Evolutionary conservation across 53 echinoderm and acorn worm genomes (phyloP).

Genomic region (Echinometra lucunter): DNA sequence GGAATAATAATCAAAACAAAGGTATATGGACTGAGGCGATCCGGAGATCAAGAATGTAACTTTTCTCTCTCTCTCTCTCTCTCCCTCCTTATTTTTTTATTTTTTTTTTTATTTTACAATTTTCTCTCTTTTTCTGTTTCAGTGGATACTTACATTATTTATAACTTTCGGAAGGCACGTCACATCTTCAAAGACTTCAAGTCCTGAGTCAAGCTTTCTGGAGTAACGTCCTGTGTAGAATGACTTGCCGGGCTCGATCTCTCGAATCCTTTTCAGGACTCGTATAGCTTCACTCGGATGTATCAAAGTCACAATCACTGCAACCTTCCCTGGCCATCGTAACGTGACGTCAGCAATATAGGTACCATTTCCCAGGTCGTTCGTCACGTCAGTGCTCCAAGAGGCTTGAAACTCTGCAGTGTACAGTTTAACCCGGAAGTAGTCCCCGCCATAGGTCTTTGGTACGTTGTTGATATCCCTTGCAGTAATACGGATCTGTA

Average conservation of each 20-base stretch:
- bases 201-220: neutral
- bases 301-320: slow-evolving; percentile 71
- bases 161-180: slow-evolving; percentile 50
- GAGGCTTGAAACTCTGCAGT: slow-evolving; percentile 37
- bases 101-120: too few relatives aligned
- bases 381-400: slow-evolving; percentile 66
- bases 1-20: too few relatives aligned
- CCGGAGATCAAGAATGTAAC: too few relatives aligned
- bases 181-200: slow-evolving; percentile 16
- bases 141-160: slow-evolving; percentile 14
- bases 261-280: slow-evolving; percentile 66
- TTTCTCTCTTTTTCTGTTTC: too few relatives aligned
- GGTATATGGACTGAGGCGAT: too few relatives aligned
- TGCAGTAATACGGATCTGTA: slow-evolving; percentile 67
- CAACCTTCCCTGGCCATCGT: slow-evolving; percentile 76
- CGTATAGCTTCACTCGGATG: slow-evolving; percentile 77
- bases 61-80: too few relatives aligned
- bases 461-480: slow-evolving; percentile 45
- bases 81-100: too few relatives aligned
- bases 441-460: slow-evolving; percentile 73
- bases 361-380: slow-evolving; percentile 75
- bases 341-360: slow-evolving; percentile 73
- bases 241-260: slow-evolving; percentile 5
- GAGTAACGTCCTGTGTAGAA: slow-evolving; percentile 36
- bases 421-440: slow-evolving; percentile 81